Evolutionary conservation across 1,140 invertebrate species (phyloP).

Genomic region (Ladona fulva): DNA sequence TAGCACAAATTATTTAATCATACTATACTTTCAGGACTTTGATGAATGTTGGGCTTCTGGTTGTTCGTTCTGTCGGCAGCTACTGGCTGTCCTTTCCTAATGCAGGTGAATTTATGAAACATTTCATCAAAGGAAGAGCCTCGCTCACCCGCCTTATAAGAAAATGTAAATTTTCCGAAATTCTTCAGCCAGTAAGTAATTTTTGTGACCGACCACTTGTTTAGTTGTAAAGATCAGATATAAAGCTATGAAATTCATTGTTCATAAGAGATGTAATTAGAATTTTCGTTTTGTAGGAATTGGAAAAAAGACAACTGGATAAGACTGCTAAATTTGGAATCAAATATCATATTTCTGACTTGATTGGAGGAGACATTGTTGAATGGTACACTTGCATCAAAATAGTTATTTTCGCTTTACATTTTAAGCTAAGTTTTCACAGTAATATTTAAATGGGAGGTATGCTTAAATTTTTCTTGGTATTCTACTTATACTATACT

Average conservation of each 20-base stretch:
- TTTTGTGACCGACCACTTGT: not conserved
- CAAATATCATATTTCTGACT: constrained; percentile 21
- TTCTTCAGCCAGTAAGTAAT: constrained; percentile 19
- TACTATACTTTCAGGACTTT: constrained; percentile 16
- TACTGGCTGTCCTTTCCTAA: constrained; percentile 21
- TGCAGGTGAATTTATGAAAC: constrained; percentile 21
- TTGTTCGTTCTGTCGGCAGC: constrained; percentile 5
- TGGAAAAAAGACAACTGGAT: constrained; percentile 20
- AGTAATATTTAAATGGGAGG: too few relatives aligned
- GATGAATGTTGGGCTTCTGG: constrained; percentile 15
- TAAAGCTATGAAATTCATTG: too few relatives aligned
- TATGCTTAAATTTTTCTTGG: too few relatives aligned
- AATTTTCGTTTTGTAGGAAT: constrained; percentile 17
- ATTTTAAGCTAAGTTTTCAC: too few relatives aligned
- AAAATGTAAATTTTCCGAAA: constrained; percentile 20
- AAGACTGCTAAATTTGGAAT: constrained; percentile 21
- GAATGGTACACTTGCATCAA: constrained; percentile 15
- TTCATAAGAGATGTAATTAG: not conserved
- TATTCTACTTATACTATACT: too few relatives aligned
- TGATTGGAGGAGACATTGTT: constrained; percentile 19
- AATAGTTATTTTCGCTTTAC: too few relatives aligned
- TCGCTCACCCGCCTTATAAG: constrained; percentile 16
- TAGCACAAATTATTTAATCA: not conserved
- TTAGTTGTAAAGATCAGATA: too few relatives aligned
- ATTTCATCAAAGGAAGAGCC: constrained; percentile 19